Percentiles rank a stretch among this genome's conserved stretches.
These are phyloP conservation scores for Strix aluco DNA, from an alignment of 2,113 vertebrate genomes.

Conservation along the genomic window DNA sequence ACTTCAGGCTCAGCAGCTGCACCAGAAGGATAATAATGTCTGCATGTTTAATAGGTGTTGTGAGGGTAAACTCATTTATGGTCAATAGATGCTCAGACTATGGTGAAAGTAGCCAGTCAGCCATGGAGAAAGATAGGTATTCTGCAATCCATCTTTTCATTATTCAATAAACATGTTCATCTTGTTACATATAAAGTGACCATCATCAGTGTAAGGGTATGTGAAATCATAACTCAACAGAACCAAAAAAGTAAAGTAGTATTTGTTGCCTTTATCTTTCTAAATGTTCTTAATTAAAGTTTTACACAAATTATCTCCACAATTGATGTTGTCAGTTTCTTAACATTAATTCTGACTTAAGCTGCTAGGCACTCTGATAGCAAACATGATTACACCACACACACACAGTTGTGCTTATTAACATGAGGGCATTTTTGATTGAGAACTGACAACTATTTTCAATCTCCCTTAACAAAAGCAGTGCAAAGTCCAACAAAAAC, in stretches of 20 bases:
- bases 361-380: conserved; percentile 18
- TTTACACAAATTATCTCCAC: not conserved
- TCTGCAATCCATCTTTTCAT: not conserved
- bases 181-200: not conserved
- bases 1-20: not conserved
- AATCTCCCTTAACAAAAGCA: conserved; percentile 36
- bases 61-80: not conserved
- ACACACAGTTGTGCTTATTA: conserved; percentile 42
- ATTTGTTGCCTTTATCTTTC: not conserved
- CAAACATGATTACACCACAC: conserved; percentile 23
- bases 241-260: not conserved
- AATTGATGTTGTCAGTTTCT: conserved; percentile 13
- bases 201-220: not conserved
- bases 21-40: not conserved
- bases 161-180: not conserved
- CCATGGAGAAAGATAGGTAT: not conserved
- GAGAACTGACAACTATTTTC: conserved; percentile 54
- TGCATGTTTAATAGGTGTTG: not conserved
- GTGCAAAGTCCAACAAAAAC: conserved; percentile 30
- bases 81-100: not conserved
- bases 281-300: conserved; percentile 22
- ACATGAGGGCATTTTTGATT: conserved; percentile 36
- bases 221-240: not conserved
- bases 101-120: not conserved
- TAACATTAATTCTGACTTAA: conserved; percentile 31